A percentile compares a stretch with the other conserved stretches of the same genome.
Conservation (phyloP, 2,113 vertebrate genomes). For the Pachycephala philippinensis region DNA sequence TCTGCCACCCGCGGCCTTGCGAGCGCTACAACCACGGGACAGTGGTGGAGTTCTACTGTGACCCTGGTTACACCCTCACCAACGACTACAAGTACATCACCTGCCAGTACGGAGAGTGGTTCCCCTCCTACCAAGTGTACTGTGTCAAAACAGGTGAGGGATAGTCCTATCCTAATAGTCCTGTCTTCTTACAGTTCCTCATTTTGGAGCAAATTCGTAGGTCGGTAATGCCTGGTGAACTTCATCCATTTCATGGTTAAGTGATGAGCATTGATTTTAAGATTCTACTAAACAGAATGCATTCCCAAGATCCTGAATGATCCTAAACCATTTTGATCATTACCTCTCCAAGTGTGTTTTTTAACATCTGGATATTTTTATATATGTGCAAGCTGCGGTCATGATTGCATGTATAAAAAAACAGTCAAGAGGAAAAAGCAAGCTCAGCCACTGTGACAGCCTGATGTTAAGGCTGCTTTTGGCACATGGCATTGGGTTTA, state of each 20-base stretch:
- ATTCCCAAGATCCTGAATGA: neutral
- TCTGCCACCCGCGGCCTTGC: conserved; percentile 86
- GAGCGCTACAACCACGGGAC: conserved; percentile 84
- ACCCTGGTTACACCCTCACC: conserved; percentile 83
- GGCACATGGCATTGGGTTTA: neutral
- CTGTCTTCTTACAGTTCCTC: neutral
- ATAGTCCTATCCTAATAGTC: fast-evolving
- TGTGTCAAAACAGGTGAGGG: conserved; percentile 80
- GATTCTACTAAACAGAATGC: neutral
- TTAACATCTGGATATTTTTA: neutral
- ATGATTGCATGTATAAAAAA: neutral
- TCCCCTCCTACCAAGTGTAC: conserved; percentile 82
- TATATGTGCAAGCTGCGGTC: neutral
- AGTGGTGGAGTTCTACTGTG: conserved; percentile 86
- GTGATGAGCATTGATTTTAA: neutral
- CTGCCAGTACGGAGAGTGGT: conserved; percentile 87
- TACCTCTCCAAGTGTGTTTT: neutral
- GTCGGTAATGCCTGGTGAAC: neutral
- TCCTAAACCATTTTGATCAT: neutral
- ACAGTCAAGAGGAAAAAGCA: neutral
- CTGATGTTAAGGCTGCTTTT: neutral
- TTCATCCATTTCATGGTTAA: neutral
- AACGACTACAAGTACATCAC: conserved; percentile 89
- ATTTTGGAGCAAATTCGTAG: neutral
- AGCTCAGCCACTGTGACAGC: neutral